Base-by-base conservation (phyloP, 2,113 vertebrate species). In the Odontesthes bonariensis region DNA sequence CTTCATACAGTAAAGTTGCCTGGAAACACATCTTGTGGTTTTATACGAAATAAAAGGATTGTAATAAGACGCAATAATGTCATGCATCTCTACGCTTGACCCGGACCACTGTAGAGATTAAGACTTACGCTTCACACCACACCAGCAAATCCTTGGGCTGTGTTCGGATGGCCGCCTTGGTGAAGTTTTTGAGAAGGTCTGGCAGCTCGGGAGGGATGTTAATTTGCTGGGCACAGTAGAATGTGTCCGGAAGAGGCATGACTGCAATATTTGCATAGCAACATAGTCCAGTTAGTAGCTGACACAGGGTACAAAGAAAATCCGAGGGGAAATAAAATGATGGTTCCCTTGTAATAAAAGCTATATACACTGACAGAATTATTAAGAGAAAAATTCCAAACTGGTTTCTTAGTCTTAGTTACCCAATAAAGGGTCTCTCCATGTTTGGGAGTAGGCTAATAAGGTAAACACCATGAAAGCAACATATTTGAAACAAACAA, bases 141-240 rank as follows among this genome's bases (percentile, higher is more conserved):
- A 89, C 92, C 75, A 99, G 91, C 79, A 98, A 68, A 68, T 99
- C 97, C 12, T 42, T 73, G 7, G 97, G 97, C 74, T 99, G 97
- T 8, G 97, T 97, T 73, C 95, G 94, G 75, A 98, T 96, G 61
- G 97, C 96, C 59, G 96, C 97, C 90, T 97, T 99, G 19, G 96
- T 96, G 90, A 97, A 99, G 83, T 96, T 93, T 86, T 98, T 99
- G 51, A 99, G 90, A 79, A 98, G 94, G 77, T 96, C 93, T 0
- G 97, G 95, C 38, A 99, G 94, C 27, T 96, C 93, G 0, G 95
- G 94, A 0, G 97, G 97, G 3, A 98, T 95, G 89, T 90, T 91
- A 88, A 99, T 98, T 93, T 98, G 97, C 94, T 99, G 94, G 61
- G 95, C 85, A 77, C 97, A 98, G 83, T 96, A 99, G 84, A 96